These are phyloP conservation scores for Loris lydekkerianus DNA, from an alignment of 2,797 vertebrate genomes.

Conservation along the genomic window DNA sequence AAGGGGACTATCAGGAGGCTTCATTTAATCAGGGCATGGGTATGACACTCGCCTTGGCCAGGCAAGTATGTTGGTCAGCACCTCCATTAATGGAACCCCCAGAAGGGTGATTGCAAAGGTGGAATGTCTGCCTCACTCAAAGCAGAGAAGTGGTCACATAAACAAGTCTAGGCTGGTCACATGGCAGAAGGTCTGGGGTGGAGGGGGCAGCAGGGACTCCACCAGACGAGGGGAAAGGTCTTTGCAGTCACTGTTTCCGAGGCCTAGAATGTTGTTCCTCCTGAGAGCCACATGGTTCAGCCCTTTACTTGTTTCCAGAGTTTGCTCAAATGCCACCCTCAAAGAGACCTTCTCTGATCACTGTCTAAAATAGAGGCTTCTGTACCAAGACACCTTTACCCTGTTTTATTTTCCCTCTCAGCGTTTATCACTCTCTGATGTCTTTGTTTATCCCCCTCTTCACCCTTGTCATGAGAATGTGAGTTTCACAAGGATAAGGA, in stretches of 20 bases:
- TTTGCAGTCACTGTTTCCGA: background rate
- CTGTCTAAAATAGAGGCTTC: conserved; percentile 8
- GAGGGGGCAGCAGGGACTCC: background rate
- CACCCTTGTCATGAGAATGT: background rate
- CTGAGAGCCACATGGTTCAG: background rate
- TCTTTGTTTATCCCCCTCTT: background rate
- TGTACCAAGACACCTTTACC: background rate
- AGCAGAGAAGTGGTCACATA: background rate
- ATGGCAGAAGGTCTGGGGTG: background rate
- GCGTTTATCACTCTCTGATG: background rate
- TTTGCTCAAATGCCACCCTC: conserved; percentile 25
- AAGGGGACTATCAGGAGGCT: background rate
- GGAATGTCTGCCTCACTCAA: background rate
- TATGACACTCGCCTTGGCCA: background rate
- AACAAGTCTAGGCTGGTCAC: background rate
- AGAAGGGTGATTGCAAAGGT: background rate
- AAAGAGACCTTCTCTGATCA: background rate
- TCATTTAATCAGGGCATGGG: background rate
- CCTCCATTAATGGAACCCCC: background rate
- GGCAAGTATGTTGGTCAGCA: background rate
- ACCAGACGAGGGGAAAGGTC: background rate
- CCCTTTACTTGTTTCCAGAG: background rate
- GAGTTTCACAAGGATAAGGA: background rate
- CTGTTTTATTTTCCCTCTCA: background rate
- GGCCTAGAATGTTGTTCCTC: background rate